phyloP scores from a whole-genome alignment of 2,797 vertebrate genomes.

The Tarsius wallacei region DNA sequence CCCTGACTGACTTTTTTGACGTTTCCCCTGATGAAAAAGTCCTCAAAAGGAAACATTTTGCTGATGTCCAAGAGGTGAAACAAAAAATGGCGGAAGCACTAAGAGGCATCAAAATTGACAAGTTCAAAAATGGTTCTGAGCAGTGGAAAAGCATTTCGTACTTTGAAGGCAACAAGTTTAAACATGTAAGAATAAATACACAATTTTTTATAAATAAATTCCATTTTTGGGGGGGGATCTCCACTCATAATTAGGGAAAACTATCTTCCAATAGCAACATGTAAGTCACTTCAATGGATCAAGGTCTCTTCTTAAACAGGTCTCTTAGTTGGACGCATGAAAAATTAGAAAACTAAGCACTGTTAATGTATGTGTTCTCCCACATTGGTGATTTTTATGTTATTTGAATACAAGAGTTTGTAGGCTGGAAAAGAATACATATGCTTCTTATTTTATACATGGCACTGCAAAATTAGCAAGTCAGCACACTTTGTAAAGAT shows the following conservation, averaged over 20 bases:
- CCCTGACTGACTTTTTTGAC: too few species aligned
- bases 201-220: too few species aligned
- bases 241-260: not conserved
- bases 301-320: not conserved
- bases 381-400: slow-evolving; percentile 69
- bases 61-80: too few species aligned
- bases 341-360: slow-evolving; percentile 49
- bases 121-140: too few species aligned
- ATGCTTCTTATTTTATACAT: slow-evolving; percentile 82
- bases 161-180: too few species aligned
- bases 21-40: too few species aligned
- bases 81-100: too few species aligned
- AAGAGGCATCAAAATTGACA: too few species aligned
- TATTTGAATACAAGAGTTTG: slow-evolving; percentile 59
- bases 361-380: not conserved
- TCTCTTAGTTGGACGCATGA: not conserved
- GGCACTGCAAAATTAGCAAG: slow-evolving; percentile 79
- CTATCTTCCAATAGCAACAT: not conserved
- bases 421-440: slow-evolving; percentile 73
- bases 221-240: too few species aligned
- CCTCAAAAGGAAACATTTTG: too few species aligned
- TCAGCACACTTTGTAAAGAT: slow-evolving; percentile 82
- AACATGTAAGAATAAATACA: too few species aligned
- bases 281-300: not conserved
- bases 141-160: too few species aligned